Evolutionary conservation across 2,797 vertebrate genomes (phyloP), one percentile per base, ranked within the genome.

Genomic region (Bradypodion ventrale): DNA sequence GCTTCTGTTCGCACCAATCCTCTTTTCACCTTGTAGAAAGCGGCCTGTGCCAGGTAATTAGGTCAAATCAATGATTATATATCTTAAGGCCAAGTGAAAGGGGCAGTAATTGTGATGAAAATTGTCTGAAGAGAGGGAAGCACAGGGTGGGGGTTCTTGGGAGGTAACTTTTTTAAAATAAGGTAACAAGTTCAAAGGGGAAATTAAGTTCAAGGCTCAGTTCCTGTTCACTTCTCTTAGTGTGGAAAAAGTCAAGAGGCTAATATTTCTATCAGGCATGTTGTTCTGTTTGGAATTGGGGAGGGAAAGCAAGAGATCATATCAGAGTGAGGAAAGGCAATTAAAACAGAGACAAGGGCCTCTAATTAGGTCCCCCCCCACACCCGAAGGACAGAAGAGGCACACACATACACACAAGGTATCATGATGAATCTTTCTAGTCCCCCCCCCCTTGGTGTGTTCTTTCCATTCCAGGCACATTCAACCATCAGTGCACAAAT

Each of bases 181-280:
- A 95, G 95, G 95, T 96, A 96, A 96, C 69, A 90, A 95, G 95
- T 95, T 94, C 95, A 96, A 96, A 95, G 96, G 96, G 96, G 94
- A 96, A 96, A 95, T 91, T 94, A 95, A 96, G 96, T 96, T 97
- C 96, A 96, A 95, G 93, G 95, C 96, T 96, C 90, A 95, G 94
- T 95, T 96, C 93, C 94, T 96, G 92, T 96, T 96, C 95, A 95
- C 88, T 92, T 84, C 84, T 85, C 46, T 49, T 65, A 72, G 78
- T 86, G 83, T 85, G 78, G 75, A 88, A 89, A 87, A 91, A 86
- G 63, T 87, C 75, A 75, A 91, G 75, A 86, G 80, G 88, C 90
- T 87, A 75, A 82, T 92, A 90, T 94, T 93, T 92, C 89, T 92
- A 89, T 89, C 91, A 89, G 85, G 84, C 66, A 66, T 89, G 88